Base-by-base conservation (phyloP, 2,888 invertebrate genomes). In the Trissolcus brochymenae region DNA sequence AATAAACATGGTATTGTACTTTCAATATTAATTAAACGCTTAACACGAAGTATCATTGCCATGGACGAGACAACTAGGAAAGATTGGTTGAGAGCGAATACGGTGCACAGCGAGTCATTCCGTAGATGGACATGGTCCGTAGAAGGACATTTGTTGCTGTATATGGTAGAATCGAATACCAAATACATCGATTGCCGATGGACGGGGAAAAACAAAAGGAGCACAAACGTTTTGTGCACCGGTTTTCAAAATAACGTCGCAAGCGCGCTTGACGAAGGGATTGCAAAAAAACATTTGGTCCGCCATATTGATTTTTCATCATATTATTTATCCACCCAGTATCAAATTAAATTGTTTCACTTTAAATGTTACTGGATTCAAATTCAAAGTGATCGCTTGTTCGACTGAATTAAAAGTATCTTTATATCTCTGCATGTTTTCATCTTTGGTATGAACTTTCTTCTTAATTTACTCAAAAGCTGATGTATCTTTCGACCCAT, bases 61-160 rank as follows among this genome's bases (percentile, higher is more conserved):
- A 71, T 71, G 62, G 71, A 76, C 71, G 62, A 65, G 67, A 62
- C 66, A 21, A 83, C 83, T 84, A 85, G 84, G 82, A 84, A 84
- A 85, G 84, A 83, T 84, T 83, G 66, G 67, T 25, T 53, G 62
- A 57, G 54, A 64, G 65, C 72, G 59, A 46, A 70, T 51, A 82
- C 75, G 81, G 74, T 71, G 78, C 78, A 76, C 75, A 79, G 82
- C 82, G 65, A 82, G 82, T 84, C 82, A 82, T 83, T 83, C 85
- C 85, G 80, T 82, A 84, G 82, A 87, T 86, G 87, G 86, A 83
- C 80, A 84, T 82, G 82, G 78, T 68, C 87, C 86, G 81, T 87
- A 87, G 86, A 87, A 86, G 87, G 87, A 87, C 83, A 87, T 87
- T 87, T 87, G 86, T 83, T 83, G 83, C 87, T 87, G 83, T 87